Conservation (phyloP, 2,797 vertebrate genomes). For the Pantherophis vulpinus region DNA sequence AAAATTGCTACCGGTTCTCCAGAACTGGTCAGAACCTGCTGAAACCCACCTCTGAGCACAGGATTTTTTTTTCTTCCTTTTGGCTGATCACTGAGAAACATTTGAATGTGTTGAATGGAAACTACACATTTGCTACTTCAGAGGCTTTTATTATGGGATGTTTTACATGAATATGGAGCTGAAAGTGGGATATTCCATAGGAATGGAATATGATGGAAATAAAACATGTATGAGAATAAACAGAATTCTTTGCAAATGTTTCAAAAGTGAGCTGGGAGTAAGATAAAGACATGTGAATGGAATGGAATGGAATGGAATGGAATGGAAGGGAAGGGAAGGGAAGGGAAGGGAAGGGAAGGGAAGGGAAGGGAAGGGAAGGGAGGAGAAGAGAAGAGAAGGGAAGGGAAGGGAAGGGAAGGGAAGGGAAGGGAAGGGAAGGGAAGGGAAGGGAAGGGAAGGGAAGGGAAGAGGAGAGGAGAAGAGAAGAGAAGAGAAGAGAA, state of each 20-base stretch:
- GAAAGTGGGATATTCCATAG: neutral
- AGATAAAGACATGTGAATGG: neutral
- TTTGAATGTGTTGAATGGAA: neutral
- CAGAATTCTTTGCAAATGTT: neutral
- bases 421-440: too few species aligned
- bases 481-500: too few species aligned
- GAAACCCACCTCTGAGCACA: too few species aligned
- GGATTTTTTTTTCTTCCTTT: neutral
- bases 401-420: too few species aligned
- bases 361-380: too few species aligned
- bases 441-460: too few species aligned
- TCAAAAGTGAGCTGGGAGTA: neutral
- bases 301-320: neutral
- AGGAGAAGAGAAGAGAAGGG: too few species aligned
- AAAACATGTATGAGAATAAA: neutral
- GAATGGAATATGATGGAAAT: neutral
- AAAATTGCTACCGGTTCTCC: too few species aligned
- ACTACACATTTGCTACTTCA: neutral
- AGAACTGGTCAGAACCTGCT: too few species aligned
- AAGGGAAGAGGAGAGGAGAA: too few species aligned
- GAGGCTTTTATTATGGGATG: neutral
- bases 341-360: too few species aligned
- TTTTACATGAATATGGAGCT: neutral
- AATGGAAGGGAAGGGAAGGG: too few species aligned
- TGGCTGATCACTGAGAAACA: neutral